Conservation (phyloP, 2,888 invertebrate species). For the Gordius sp. region DNA sequence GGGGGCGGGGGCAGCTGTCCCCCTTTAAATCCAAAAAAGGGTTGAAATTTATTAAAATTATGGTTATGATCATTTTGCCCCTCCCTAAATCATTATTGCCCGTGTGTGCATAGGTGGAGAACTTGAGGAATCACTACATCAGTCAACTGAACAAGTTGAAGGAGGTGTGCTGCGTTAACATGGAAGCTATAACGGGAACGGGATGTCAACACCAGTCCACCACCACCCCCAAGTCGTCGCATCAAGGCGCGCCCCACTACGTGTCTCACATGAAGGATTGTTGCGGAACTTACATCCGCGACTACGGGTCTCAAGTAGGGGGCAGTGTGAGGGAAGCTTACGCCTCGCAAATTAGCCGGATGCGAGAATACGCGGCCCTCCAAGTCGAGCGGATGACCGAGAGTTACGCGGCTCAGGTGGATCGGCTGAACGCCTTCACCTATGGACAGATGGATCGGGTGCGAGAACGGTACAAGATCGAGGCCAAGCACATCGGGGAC, state of each 20-base stretch:
- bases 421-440: background rate
- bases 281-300: background rate
- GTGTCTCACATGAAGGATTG: background rate
- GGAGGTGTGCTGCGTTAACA: background rate
- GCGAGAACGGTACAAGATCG: background rate
- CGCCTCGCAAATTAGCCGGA: background rate
- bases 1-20: too few species aligned
- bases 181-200: background rate
- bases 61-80: too few species aligned
- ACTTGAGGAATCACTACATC: background rate
- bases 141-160: background rate
- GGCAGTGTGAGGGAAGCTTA: background rate
- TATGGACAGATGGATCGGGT: background rate
- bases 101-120: background rate
- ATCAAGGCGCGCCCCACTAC: background rate
- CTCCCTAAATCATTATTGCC: too few species aligned
- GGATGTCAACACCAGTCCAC: background rate
- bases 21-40: too few species aligned
- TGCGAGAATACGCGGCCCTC: background rate
- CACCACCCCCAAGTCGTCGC: background rate
- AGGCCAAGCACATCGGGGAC: background rate
- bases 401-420: background rate
- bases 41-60: too few species aligned
- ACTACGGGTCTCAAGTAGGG: background rate
- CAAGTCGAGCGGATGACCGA: constrained; percentile 1